phyloP scores from a whole-genome alignment of 1,140 invertebrate genomes.

The Caenorhabditis latens region DNA sequence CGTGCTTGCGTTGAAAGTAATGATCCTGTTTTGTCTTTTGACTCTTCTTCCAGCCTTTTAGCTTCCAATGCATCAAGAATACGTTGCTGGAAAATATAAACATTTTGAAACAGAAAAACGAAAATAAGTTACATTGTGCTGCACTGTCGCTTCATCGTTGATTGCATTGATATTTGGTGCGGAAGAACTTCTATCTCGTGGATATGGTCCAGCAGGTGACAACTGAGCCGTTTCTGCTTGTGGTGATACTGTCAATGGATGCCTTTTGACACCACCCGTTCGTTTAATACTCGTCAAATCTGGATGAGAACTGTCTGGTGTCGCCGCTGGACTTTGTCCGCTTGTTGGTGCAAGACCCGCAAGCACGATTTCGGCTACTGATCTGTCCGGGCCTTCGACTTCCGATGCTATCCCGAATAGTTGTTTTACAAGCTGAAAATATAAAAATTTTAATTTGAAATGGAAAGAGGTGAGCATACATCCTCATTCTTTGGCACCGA shows the following conservation, averaged over 20 bases:
- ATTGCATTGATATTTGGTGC: constrained; percentile 71
- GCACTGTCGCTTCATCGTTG: constrained; percentile 63
- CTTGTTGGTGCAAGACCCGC: neutral
- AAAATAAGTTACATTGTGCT: constrained; percentile 41
- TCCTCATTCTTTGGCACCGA: constrained; percentile 51
- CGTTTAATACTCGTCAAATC: constrained; percentile 55
- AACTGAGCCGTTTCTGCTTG: constrained; percentile 10
- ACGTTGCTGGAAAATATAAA: constrained; percentile 47
- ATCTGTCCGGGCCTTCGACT: constrained; percentile 38
- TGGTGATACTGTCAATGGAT: constrained; percentile 25
- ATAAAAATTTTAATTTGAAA: neutral
- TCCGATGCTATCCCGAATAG: constrained; percentile 33
- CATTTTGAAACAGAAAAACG: neutral
- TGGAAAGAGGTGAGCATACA: neutral
- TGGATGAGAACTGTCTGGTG: constrained; percentile 50
- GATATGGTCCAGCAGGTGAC: constrained; percentile 63
- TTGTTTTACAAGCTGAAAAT: constrained; percentile 36
- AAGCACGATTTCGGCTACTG: constrained; percentile 27
- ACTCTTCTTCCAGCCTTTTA: constrained; percentile 31
- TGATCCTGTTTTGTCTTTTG: constrained; percentile 31
- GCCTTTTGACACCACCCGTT: constrained; percentile 57
- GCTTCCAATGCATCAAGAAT: constrained; percentile 57
- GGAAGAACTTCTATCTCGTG: constrained; percentile 66
- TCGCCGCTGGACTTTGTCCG: constrained; percentile 42
- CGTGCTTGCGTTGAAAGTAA: constrained; percentile 36